Percentiles rank a stretch among this genome's conserved stretches.
Evolutionary conservation across 2,888 invertebrate genomes (phyloP).

Genomic region (Spialia ferax): DNA sequence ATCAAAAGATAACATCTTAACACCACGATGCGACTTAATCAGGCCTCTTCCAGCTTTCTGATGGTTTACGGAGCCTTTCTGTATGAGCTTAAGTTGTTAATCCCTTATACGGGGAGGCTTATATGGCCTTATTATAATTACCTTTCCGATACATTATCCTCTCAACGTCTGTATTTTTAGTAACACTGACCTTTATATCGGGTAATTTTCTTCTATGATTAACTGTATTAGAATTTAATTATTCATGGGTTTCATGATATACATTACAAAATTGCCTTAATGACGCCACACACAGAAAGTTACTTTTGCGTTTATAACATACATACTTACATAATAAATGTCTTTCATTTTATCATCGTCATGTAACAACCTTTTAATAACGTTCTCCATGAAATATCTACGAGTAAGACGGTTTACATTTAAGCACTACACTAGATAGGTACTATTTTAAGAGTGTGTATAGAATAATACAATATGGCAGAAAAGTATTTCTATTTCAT

Average conservation of each 20-base stretch:
- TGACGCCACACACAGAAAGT: too few relatives aligned
- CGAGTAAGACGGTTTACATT: not conserved
- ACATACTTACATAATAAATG: too few relatives aligned
- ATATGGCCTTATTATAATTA: constrained; percentile 6
- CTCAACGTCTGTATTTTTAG: not conserved
- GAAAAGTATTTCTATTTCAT: constrained; percentile 35
- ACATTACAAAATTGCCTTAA: too few relatives aligned
- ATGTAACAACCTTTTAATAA: too few relatives aligned
- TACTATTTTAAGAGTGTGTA: not conserved
- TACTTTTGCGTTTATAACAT: too few relatives aligned
- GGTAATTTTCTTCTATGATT: not conserved
- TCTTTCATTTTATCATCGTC: constrained; percentile 2
- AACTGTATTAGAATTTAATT: too few relatives aligned
- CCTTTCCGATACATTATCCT: constrained; percentile 6
- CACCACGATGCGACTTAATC: constrained; percentile 54
- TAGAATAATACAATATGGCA: constrained; percentile 22
- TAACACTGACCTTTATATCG: not conserved
- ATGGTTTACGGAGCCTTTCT: constrained; percentile 21
- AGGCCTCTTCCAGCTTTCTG: constrained; percentile 41
- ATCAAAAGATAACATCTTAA: constrained; percentile 84
- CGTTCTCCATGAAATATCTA: not conserved
- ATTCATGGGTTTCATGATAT: too few relatives aligned
- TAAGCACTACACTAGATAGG: not conserved
- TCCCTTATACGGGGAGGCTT: not conserved
- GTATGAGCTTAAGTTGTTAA: constrained; percentile 18